phyloP scores from a whole-genome alignment of 1,140 invertebrate species.

The Drosophila repletoides region DNA sequence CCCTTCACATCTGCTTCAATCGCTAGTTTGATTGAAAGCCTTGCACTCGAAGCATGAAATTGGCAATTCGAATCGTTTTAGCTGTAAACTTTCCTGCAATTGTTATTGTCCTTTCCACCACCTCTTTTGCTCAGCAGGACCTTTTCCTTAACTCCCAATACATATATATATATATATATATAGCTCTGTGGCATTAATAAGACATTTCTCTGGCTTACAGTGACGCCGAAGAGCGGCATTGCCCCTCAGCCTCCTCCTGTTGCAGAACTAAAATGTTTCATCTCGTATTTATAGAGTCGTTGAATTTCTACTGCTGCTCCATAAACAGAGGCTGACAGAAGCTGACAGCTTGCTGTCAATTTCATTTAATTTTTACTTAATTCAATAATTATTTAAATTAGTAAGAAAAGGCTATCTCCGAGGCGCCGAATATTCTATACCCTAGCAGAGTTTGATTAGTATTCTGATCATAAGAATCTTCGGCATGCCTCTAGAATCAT shows the following conservation, averaged over 20 bases:
- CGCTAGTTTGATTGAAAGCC: conserved; percentile 50
- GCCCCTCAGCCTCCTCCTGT: not conserved
- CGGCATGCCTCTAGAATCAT: too few species aligned
- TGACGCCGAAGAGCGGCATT: not conserved
- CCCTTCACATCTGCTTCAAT: not conserved
- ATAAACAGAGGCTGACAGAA: too few species aligned
- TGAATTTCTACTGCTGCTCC: too few species aligned
- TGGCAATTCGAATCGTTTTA: conserved; percentile 74
- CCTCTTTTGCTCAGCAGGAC: too few species aligned
- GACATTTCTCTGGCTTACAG: conserved; percentile 35
- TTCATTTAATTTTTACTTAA: not conserved
- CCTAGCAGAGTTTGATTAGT: too few species aligned
- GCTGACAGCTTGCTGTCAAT: not conserved
- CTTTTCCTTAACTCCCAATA: too few species aligned
- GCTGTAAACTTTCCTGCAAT: conserved; percentile 59
- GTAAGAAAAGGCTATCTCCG: too few species aligned
- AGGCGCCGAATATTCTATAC: too few species aligned
- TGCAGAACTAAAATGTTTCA: conserved; percentile 1
- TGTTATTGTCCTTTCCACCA: conserved; percentile 2
- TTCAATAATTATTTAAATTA: not conserved
- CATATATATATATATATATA: too few species aligned
- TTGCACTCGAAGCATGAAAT: conserved; percentile 72
- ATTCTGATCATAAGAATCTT: too few species aligned
- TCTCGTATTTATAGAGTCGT: too few species aligned
- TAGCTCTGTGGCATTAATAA: conserved; percentile 38